phyloP scores from a whole-genome alignment of 1,140 invertebrate species.

The Stegodyphus mimosarum region DNA sequence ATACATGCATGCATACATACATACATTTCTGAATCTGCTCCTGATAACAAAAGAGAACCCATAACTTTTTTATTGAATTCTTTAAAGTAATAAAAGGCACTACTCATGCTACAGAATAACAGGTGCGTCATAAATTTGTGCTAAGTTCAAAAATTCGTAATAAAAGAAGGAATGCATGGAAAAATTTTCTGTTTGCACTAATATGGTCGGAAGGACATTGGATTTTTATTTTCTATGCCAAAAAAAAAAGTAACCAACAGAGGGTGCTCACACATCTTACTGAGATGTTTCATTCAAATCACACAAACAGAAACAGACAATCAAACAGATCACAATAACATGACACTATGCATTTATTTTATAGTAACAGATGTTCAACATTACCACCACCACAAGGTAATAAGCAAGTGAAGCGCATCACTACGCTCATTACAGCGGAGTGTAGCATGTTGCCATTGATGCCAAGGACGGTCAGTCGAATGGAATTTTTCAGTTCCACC shows the following conservation, averaged over 20 bases:
- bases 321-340: background rate
- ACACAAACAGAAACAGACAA: background rate
- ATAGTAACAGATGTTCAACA: background rate
- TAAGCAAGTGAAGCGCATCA: background rate
- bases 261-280: background rate
- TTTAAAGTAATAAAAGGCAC: no score
- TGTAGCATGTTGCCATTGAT: background rate
- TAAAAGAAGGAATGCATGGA: no score
- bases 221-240: no score
- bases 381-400: background rate
- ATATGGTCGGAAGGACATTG: no score
- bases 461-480: background rate
- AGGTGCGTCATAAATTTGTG: no score
- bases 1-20: no score
- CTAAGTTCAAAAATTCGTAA: no score
- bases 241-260: background rate
- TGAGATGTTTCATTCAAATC: background rate
- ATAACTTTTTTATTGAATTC: no score
- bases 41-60: no score
- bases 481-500: background rate
- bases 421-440: background rate
- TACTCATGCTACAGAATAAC: no score
- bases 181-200: no score
- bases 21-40: no score
- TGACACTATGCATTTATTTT: background rate